Base-by-base conservation (phyloP, 2,113 vertebrate genomes). In the Cardinalis cardinalis region DNA sequence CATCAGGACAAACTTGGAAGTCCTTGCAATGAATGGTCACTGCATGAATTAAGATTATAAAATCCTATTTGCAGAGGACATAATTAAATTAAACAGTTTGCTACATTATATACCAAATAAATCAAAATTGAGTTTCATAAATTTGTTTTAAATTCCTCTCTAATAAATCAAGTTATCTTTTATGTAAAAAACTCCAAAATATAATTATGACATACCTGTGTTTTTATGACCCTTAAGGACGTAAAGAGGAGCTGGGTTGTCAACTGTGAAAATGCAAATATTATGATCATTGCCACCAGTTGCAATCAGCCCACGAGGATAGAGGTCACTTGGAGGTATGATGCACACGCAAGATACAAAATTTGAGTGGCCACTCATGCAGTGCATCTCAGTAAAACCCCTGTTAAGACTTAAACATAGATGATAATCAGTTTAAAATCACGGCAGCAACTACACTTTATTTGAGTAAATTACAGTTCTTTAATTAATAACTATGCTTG, bases 321-420 rank as follows among this genome's bases (percentile, higher is more conserved):
- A 98, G 16, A 97, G 97, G 11, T 99, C 99, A 95, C 96, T 99
- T 88, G 99, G 98, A 68, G 98, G 98, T 86, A 99, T 98, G 95
- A 98, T 91, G 95, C 99, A 99, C 28, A 99, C 99, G 71, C 98
- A 99, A 52, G 99, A 99, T 32, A 99, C 98, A 97, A 99, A 99
- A 96, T 99, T 99, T 51, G 98, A 98, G 96, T 99, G 99, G 77
- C 99, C 99, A 26, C 98, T 98, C 98, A 99, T 98, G 83, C 98
- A 98, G 83, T 98, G 98, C 97, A 99, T 98, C 97, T 99, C 99
- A 82, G 97, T 97, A 97, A 99, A 99, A 40, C 98, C 97, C 87
- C 96, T 98, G 97, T 98, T 98, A 94, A 97, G 97, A 97, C 99
- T 99, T 99, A 97, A 94, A 97, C 76, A 96, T 25, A 97, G 5